A percentile compares a stretch with the other conserved stretches of the same genome.
phyloP scores from a whole-genome alignment of 2,797 vertebrate genomes.

The Spondyliosoma cantharus region DNA sequence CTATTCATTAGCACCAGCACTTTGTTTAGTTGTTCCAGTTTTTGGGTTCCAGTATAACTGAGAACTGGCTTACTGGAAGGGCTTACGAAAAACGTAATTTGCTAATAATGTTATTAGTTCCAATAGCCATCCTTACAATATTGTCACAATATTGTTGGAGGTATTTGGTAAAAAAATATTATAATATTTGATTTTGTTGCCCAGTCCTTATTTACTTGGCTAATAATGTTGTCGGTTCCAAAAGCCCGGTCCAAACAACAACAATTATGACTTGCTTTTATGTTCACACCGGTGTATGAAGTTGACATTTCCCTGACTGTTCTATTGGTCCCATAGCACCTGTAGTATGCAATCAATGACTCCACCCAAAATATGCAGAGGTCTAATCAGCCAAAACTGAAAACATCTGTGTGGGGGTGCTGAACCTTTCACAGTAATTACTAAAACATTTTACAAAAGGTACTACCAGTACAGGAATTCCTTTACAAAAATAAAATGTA shows the following conservation, averaged over 20 bases:
- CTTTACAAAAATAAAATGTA: neutral
- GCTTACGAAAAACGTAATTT: neutral
- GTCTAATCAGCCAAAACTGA: neutral
- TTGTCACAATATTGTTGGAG: too few species aligned
- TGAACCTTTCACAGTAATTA: neutral
- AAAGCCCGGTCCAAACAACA: too few species aligned
- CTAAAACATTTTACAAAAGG: too few species aligned
- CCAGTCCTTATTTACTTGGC: too few species aligned
- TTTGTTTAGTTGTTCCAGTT: neutral
- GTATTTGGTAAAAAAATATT: too few species aligned
- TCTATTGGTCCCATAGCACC: neutral
- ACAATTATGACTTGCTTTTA: too few species aligned
- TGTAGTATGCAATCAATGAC: neutral
- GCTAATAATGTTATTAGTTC: neutral
- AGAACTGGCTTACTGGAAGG: neutral
- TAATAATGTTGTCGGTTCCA: too few species aligned
- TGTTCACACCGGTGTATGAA: neutral
- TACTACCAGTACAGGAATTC: neutral
- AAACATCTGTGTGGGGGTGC: neutral
- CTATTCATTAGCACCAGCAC: neutral
- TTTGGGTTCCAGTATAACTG: neutral
- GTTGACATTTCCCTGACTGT: neutral
- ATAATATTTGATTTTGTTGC: too few species aligned
- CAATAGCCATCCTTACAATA: too few species aligned
- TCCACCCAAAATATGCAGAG: neutral